Conservation (phyloP, 2,888 invertebrate species). For the Drosophila affinis region DNA sequence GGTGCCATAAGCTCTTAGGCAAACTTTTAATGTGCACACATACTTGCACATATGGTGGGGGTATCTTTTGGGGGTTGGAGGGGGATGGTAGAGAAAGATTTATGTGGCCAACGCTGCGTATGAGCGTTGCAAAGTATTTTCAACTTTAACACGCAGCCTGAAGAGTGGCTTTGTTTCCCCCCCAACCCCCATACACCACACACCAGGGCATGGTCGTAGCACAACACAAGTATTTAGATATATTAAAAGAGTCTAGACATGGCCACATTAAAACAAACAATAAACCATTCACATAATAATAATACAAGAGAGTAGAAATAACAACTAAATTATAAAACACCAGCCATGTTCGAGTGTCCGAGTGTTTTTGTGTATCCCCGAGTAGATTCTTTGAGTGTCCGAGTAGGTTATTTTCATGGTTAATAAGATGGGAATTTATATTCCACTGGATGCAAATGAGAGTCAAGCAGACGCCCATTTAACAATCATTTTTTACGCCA, state of each 20-base stretch:
- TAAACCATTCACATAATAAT: constrained; percentile 46
- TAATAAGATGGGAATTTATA: constrained; percentile 30
- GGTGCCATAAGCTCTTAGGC: constrained; percentile 74
- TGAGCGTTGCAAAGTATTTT: constrained; percentile 57
- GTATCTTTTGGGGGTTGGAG: constrained; percentile 1
- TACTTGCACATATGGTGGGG: constrained; percentile 33
- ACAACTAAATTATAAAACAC: constrained; percentile 15
- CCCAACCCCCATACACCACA: not conserved
- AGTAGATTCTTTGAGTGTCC: constrained; percentile 22
- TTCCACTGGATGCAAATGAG: constrained; percentile 27
- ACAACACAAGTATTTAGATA: constrained; percentile 49
- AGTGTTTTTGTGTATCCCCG: constrained; percentile 1
- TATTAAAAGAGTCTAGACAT: constrained; percentile 71
- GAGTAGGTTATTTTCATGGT: constrained; percentile 27
- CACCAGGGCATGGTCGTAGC: not conserved
- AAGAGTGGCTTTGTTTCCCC: constrained; percentile 4
- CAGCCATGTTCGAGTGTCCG: not conserved
- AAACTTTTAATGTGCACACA: constrained; percentile 75
- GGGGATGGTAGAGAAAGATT: constrained; percentile 51
- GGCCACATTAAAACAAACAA: constrained; percentile 48
- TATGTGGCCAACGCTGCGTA: constrained; percentile 63
- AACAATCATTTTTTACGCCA: constrained; percentile 25
- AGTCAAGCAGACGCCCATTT: constrained; percentile 12
- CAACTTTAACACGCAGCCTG: constrained; percentile 55
- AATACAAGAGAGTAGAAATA: constrained; percentile 31